Evolutionary conservation across 2,113 vertebrate genomes (phyloP), one percentile per base, ranked within the genome.

Genomic region (Trematomus loennbergii): DNA sequence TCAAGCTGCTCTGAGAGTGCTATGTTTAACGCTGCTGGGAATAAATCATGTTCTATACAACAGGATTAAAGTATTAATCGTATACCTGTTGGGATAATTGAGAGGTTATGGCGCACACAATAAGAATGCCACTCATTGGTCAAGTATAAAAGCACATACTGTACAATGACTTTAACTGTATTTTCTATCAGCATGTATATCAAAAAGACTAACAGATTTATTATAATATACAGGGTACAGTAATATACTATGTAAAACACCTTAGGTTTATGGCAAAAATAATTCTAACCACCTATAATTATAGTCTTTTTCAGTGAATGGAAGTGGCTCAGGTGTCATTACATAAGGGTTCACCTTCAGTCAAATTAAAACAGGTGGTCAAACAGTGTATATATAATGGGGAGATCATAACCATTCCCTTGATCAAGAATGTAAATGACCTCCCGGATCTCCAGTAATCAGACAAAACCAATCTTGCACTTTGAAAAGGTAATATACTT

Each of bases 1-100:
- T 25, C 1, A 1, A 43, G 40, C 17, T 63, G 72, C 22, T 64
- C 52, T 22, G 29, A 10, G 46, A 68, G 18, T 58, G n/a, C 0
- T 8, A 8, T 43, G 11, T 60, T 65, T 6, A 67, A 62, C 25
- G 25, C 16, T 1, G 20, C 71, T 16, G 16, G n/a, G 36, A 54
- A 64, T 3, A 66, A 55, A 45, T n/a, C 0, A 33, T 57, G 54
- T 55, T 15, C 10, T 29, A 25, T 78, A 0, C 63, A 46, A 65
- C n/a, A n/a, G 52, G 13, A 62, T 61, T 73, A 50, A 49, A 61
- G 45, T 16, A 22, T 49, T 79, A n/a, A n/a, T n/a, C 0, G 29
- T 29, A 29, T 29, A 15, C 48, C 25, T 46, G 62, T 20, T 18
- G 33, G 48, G 5, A 62, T 10, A 11, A 58, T 58, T 43, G 43